phyloP scores from a whole-genome alignment of 2,113 vertebrate genomes.

The Suricata suricatta region DNA sequence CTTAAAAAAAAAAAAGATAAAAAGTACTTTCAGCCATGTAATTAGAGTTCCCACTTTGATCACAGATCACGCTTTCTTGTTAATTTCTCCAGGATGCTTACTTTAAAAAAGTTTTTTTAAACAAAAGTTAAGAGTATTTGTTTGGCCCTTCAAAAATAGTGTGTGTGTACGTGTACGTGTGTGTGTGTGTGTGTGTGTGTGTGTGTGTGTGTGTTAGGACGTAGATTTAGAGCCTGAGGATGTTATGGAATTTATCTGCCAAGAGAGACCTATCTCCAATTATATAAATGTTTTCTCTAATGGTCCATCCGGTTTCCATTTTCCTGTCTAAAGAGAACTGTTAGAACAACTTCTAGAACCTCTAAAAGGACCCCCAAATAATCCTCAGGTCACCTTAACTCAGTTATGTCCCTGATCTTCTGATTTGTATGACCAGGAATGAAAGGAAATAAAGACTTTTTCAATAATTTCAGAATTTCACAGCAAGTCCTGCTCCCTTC shows the following conservation, averaged over 20 bases:
- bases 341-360: constrained; percentile 31
- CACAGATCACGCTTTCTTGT: constrained; percentile 40
- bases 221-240: not conserved
- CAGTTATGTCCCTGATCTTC: not conserved
- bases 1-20: not conserved
- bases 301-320: constrained; percentile 47
- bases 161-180: not conserved
- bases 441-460: constrained; percentile 20
- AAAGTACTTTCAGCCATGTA: constrained; percentile 10
- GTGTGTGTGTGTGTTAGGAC: not conserved
- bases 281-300: constrained; percentile 40
- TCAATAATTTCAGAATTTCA: not conserved
- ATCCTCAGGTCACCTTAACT: not conserved
- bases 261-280: constrained; percentile 14
- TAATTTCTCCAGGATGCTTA: constrained; percentile 16
- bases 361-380: not conserved
- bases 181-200: not conserved
- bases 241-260: not conserved
- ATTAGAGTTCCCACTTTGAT: constrained; percentile 20
- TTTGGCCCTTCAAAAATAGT: not conserved
- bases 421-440: constrained; percentile 28
- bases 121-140: constrained; percentile 14
- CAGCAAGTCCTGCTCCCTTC: not conserved
- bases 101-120: not conserved
- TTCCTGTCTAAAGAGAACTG: constrained; percentile 37